Percentiles rank a stretch among this genome's conserved stretches.
phyloP scores from a whole-genome alignment of 2,888 invertebrate species.

The Noctua comes region DNA sequence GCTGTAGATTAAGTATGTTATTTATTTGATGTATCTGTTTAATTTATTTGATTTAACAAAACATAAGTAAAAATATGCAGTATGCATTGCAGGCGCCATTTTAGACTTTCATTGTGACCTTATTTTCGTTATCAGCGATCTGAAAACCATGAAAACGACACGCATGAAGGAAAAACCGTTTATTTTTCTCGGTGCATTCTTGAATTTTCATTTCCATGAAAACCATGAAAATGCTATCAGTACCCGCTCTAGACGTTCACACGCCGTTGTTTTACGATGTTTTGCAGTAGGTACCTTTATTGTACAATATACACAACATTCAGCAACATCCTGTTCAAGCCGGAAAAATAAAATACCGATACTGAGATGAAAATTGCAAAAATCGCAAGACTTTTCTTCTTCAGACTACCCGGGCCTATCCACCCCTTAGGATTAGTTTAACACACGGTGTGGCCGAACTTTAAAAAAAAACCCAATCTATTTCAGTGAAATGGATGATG shows the following conservation, averaged over 20 bases:
- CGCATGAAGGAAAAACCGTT: no score
- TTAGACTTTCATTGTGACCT: no score
- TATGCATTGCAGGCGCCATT: not conserved
- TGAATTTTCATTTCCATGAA: no score
- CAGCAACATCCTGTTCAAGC: no score
- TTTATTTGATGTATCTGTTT: no score
- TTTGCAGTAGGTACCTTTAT: not conserved
- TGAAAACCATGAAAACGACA: no score
- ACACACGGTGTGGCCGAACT: not conserved
- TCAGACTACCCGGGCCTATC: no score
- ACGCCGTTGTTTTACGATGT: not conserved
- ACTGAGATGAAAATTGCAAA: not conserved
- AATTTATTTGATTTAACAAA: not conserved
- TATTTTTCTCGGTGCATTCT: no score
- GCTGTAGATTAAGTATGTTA: not conserved
- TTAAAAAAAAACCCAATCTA: not conserved
- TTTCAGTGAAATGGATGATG: slow-evolving; percentile 63
- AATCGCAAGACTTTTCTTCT: not conserved
- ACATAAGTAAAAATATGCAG: not conserved
- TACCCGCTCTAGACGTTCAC: not conserved
- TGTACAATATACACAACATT: no score
- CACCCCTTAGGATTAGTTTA: not conserved
- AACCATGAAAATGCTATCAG: no score
- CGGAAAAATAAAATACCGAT: not conserved
- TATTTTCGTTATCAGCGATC: no score